These are phyloP conservation scores for Entosphenus tridentatus DNA, from an alignment of 2,113 vertebrate genomes.

Conservation along the genomic window DNA sequence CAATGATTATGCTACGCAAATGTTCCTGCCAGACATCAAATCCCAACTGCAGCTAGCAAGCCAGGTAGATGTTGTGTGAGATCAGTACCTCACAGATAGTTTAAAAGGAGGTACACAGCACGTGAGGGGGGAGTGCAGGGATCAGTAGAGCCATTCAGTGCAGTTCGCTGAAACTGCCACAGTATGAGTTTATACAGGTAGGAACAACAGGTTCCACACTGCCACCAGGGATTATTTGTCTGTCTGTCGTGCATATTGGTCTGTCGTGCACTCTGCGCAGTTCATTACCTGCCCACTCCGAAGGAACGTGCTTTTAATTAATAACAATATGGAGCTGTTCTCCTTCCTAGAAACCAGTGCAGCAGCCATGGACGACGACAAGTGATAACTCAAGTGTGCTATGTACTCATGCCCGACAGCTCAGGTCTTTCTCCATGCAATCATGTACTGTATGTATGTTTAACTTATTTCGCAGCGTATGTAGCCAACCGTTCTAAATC, in stretches of 20 bases:
- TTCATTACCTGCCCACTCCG: too few species aligned
- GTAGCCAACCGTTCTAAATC: too few species aligned
- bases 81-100: neutral
- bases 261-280: too few species aligned
- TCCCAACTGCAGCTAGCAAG: neutral
- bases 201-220: too few species aligned
- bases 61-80: neutral
- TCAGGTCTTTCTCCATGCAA: slow-evolving; percentile 1
- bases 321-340: neutral
- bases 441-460: neutral
- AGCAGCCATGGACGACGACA: neutral
- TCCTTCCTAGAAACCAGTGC: neutral
- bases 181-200: neutral
- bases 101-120: neutral
- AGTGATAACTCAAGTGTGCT: neutral
- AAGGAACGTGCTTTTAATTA: neutral
- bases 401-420: neutral
- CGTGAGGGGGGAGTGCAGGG: neutral
- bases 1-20: neutral
- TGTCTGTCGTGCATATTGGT: too few species aligned
- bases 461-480: too few species aligned
- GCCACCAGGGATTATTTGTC: too few species aligned
- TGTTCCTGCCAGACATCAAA: neutral
- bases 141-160: neutral
- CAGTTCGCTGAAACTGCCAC: neutral